These are phyloP conservation scores for Elaphurus davidianus DNA, from an alignment of 2,113 vertebrate genomes.

Conservation along the genomic window DNA sequence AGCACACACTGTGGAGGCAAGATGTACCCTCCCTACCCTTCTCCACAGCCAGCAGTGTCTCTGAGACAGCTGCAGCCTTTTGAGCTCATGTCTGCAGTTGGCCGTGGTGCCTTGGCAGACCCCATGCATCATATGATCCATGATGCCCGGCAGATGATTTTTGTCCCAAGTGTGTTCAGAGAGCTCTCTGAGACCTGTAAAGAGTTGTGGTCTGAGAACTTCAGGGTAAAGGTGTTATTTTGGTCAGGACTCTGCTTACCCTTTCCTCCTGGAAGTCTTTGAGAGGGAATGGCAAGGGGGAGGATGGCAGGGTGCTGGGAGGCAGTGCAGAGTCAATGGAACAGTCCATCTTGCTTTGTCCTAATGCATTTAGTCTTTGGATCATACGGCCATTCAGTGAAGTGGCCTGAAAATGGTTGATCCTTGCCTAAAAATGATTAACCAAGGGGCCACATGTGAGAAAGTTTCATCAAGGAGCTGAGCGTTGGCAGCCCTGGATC, in stretches of 20 bases:
- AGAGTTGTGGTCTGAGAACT: background rate
- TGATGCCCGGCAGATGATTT: background rate
- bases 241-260: background rate
- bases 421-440: background rate
- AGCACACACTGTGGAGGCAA: background rate
- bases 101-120: background rate
- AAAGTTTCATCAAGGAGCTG: background rate
- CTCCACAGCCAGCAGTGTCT: background rate
- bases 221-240: conserved; percentile 19
- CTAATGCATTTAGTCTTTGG: background rate
- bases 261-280: background rate
- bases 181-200: background rate
- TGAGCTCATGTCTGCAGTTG: background rate
- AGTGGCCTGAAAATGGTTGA: background rate
- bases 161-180: conserved; percentile 10
- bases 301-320: rapidly evolving
- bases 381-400: background rate
- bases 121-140: background rate
- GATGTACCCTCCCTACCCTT: rapidly evolving
- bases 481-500: background rate
- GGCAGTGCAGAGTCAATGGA: background rate
- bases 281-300: background rate
- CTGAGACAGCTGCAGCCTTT: background rate
- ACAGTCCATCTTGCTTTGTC: background rate
- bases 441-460: background rate